A percentile compares a stretch with the other conserved stretches of the same genome.
These are phyloP conservation scores for Rhagium mordax DNA, from an alignment of 2,888 invertebrate genomes.

Conservation along the genomic window DNA sequence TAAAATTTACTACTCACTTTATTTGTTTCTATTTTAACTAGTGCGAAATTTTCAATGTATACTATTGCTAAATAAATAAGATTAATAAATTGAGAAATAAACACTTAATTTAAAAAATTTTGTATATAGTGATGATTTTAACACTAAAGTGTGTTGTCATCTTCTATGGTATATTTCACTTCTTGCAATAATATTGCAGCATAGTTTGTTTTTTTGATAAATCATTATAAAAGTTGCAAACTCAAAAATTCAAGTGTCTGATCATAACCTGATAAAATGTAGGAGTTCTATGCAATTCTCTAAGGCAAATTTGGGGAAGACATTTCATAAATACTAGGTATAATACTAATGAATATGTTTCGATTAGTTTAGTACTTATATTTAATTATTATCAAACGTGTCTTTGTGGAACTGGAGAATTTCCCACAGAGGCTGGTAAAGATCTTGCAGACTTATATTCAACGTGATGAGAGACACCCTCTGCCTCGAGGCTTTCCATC, in stretches of 20 bases:
- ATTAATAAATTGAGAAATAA: too few relatives aligned
- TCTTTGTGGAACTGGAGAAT: slow-evolving; percentile 62
- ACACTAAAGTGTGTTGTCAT: too few relatives aligned
- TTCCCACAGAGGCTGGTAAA: slow-evolving; percentile 61
- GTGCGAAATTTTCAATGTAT: too few relatives aligned
- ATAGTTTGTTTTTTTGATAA: background rate
- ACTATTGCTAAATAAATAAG: too few relatives aligned
- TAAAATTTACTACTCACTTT: too few relatives aligned
- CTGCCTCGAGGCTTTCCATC: slow-evolving; percentile 76
- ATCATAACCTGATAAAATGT: slow-evolving; percentile 22
- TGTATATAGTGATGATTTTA: background rate
- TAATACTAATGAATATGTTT: slow-evolving; percentile 44
- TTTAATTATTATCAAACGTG: slow-evolving; percentile 57
- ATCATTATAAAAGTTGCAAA: background rate
- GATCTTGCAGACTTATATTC: slow-evolving; percentile 67
- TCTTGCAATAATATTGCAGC: background rate
- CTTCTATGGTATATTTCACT: background rate
- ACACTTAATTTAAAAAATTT: background rate
- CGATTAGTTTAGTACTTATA: slow-evolving; percentile 36
- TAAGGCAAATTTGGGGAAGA: slow-evolving; percentile 62
- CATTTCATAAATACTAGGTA: slow-evolving; percentile 49
- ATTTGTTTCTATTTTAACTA: too few relatives aligned
- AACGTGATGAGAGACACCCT: slow-evolving; percentile 79
- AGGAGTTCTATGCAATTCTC: slow-evolving; percentile 54
- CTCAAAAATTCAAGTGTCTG: background rate